Percentiles rank a stretch among this genome's conserved stretches.
These are phyloP conservation scores for Aphidius gifuensis DNA, from an alignment of 1,140 invertebrate genomes.

Conservation along the genomic window DNA sequence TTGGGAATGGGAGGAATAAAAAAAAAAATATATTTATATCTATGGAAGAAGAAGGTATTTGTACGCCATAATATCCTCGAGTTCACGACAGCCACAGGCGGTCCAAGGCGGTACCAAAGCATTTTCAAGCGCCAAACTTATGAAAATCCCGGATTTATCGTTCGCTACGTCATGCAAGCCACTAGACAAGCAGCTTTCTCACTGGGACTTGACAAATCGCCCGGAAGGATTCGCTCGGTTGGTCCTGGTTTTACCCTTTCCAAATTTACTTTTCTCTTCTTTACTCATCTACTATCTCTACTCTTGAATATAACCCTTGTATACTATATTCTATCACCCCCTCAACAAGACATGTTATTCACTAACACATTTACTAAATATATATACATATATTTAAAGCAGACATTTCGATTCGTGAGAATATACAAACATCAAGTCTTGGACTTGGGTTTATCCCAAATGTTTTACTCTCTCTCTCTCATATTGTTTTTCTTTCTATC, in stretches of 20 bases:
- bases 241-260: slow-evolving; percentile 28
- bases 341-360: no score
- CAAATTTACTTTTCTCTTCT: slow-evolving; percentile 1
- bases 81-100: no score
- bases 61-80: no score
- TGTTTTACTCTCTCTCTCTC: slow-evolving; percentile 11
- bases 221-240: slow-evolving; percentile 40
- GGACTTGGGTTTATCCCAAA: slow-evolving; percentile 28
- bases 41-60: no score
- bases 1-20: no score
- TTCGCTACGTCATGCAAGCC: slow-evolving; percentile 24
- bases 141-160: slow-evolving; percentile 43
- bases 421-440: neutral
- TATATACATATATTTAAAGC: neutral
- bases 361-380: no score
- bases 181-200: slow-evolving; percentile 29
- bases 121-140: slow-evolving; percentile 30
- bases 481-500: no score
- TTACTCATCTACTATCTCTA: neutral
- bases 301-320: no score
- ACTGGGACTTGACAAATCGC: slow-evolving; percentile 38
- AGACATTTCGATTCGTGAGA: slow-evolving; percentile 19
- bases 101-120: no score
- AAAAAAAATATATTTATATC: no score
- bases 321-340: no score